Evolutionary conservation across 2,888 invertebrate genomes (phyloP).

Genomic region (Drosophila robusta): DNA sequence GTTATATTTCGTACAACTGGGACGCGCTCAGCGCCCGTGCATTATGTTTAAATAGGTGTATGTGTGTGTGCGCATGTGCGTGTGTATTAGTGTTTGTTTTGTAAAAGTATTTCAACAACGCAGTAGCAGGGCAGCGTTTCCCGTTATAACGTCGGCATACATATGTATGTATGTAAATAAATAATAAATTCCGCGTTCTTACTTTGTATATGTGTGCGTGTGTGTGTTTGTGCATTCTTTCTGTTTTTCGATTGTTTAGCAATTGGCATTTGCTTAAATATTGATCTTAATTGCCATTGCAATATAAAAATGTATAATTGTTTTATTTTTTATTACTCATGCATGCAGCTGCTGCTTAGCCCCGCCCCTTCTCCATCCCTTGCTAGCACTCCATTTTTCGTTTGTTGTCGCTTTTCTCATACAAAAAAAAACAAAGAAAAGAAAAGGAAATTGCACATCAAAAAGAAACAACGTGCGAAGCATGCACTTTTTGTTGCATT

Average conservation of each 20-base stretch:
- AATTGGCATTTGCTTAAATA: slow-evolving; percentile 63
- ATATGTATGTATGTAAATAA: slow-evolving; percentile 47
- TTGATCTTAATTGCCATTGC: slow-evolving; percentile 68
- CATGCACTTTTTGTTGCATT: slow-evolving; percentile 45
- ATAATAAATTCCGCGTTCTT: slow-evolving; percentile 44
- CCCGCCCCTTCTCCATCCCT: slow-evolving; percentile 1
- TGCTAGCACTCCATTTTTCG: neutral
- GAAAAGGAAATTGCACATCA: slow-evolving; percentile 40
- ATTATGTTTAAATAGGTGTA: slow-evolving; percentile 12
- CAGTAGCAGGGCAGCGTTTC: slow-evolving; percentile 36
- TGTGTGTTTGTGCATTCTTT: slow-evolving; percentile 22
- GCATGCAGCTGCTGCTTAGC: slow-evolving; percentile 37
- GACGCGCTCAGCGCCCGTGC: slow-evolving; percentile 29
- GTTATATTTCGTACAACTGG: slow-evolving; percentile 62
- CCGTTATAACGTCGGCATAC: slow-evolving; percentile 42
- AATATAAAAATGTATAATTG: slow-evolving; percentile 36
- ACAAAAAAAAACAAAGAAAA: slow-evolving; percentile 12
- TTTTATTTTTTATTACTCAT: slow-evolving; percentile 64
- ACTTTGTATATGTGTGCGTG: slow-evolving; percentile 11
- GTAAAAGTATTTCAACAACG: slow-evolving; percentile 62
- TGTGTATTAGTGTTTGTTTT: slow-evolving; percentile 40
- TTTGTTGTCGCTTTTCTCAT: slow-evolving; percentile 15
- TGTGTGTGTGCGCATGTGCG: slow-evolving; percentile 8
- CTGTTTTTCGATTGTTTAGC: slow-evolving; percentile 58
- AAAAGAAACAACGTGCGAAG: slow-evolving; percentile 45